Conservation (phyloP, 2,888 invertebrate genomes). For the Drosophila robusta region DNA sequence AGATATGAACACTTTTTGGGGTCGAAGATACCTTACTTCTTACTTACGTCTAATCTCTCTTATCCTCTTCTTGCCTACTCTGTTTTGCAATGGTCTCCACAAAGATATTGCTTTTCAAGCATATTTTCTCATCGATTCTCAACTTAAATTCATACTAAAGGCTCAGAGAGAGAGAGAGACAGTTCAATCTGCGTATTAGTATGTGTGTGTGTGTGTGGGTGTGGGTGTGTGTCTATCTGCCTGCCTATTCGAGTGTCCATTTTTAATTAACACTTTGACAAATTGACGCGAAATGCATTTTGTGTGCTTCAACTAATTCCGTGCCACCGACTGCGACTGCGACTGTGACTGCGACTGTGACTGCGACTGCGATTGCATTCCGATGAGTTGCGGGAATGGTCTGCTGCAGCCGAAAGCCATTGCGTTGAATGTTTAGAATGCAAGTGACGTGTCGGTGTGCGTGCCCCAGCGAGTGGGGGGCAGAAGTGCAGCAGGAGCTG, state of each 20-base stretch:
- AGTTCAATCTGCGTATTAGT: not conserved
- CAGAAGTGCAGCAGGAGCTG: not conserved
- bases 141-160: no score
- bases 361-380: conserved; percentile 31
- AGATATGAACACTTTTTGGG: no score
- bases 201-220: not conserved
- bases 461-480: conserved; percentile 4
- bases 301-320: conserved; percentile 47
- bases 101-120: no score
- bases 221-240: conserved; percentile 19
- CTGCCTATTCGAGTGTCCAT: conserved; percentile 77
- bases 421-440: conserved; percentile 77
- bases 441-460: conserved; percentile 65
- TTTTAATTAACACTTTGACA: conserved; percentile 82
- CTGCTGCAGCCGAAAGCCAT: conserved; percentile 31
- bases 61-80: no score
- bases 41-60: no score
- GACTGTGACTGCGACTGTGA: conserved; percentile 2
- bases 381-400: conserved; percentile 38
- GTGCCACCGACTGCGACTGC: conserved; percentile 12
- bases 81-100: no score
- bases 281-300: conserved; percentile 77
- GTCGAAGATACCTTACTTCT: no score
- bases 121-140: no score
- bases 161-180: no score